Evolutionary conservation across 2,797 vertebrate species (phyloP).

Genomic region (Jordanella pulchra): DNA sequence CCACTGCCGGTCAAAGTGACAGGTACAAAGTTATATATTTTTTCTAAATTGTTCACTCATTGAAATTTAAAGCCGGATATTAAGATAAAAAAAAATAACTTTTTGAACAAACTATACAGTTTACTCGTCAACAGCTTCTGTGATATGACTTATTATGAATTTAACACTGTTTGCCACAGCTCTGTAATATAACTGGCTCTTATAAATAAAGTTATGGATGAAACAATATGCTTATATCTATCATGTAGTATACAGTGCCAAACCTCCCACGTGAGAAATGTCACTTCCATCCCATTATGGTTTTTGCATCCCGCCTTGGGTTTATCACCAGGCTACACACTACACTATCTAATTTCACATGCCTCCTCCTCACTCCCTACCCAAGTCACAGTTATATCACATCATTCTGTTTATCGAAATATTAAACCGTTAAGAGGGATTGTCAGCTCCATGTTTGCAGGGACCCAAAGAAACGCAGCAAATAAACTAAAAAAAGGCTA

Average conservation of each 20-base stretch:
- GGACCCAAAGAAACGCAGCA: background rate
- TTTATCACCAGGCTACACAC: constrained; percentile 12
- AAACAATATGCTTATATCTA: constrained; percentile 15
- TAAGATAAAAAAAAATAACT: no score
- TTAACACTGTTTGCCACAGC: no score
- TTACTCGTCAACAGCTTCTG: no score
- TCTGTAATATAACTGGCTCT: background rate
- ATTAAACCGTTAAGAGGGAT: constrained; percentile 20
- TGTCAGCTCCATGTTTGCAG: background rate
- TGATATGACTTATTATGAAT: no score
- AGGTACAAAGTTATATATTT: no score
- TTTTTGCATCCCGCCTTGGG: background rate
- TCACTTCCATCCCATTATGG: constrained; percentile 13
- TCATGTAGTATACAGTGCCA: constrained; percentile 4
- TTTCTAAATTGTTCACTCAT: no score
- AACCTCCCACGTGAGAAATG: constrained; percentile 4
- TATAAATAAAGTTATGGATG: constrained; percentile 7
- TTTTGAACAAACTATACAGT: no score
- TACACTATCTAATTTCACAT: constrained; percentile 34
- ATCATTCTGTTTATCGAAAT: background rate
- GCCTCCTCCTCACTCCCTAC: constrained; percentile 14
- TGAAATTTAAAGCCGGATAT: no score
- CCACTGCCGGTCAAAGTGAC: no score
- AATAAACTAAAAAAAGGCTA: background rate
- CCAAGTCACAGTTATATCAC: constrained; percentile 15